These are phyloP conservation scores for Teinopalpus imperialis DNA, from an alignment of 2,888 invertebrate species.

Conservation along the genomic window DNA sequence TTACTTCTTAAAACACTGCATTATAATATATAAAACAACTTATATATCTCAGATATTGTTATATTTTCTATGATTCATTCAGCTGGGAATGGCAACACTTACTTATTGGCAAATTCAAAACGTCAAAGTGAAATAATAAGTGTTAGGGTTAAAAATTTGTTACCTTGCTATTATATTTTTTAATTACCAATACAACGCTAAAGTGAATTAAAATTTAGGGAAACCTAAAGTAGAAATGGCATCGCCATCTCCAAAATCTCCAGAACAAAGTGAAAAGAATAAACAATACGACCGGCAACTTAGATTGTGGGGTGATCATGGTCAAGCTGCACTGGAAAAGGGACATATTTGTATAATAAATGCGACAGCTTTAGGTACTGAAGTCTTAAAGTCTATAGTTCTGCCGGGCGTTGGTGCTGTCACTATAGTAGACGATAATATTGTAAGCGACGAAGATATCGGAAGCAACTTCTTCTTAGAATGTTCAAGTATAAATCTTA, in stretches of 20 bases:
- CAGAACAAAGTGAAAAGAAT: slow-evolving; percentile 87
- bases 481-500: slow-evolving; percentile 88
- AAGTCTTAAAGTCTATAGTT: slow-evolving; percentile 96
- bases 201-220: too few relatives aligned
- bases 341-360: slow-evolving; percentile 96
- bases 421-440: slow-evolving; percentile 95
- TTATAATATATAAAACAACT: too few relatives aligned
- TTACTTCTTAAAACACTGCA: too few relatives aligned
- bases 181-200: too few relatives aligned
- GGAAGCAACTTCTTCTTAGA: slow-evolving; percentile 98
- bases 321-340: slow-evolving; percentile 93
- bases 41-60: too few relatives aligned
- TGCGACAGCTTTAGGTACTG: slow-evolving; percentile 96
- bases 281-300: slow-evolving; percentile 92
- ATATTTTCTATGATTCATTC: too few relatives aligned
- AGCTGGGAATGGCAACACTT: too few relatives aligned
- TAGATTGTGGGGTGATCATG: slow-evolving; percentile 99
- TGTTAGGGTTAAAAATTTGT: too few relatives aligned
- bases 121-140: too few relatives aligned
- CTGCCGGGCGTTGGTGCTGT: slow-evolving; percentile 96
- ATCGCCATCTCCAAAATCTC: slow-evolving; percentile 87
- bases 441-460: slow-evolving; percentile 93
- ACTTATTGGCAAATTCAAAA: too few relatives aligned
- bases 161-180: too few relatives aligned
- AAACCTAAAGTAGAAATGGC: too few relatives aligned